Percentiles rank a stretch among this genome's conserved stretches.
Conservation (phyloP, 35 echinoderm and acorn worm genomes). For the Patiria miniata region DNA sequence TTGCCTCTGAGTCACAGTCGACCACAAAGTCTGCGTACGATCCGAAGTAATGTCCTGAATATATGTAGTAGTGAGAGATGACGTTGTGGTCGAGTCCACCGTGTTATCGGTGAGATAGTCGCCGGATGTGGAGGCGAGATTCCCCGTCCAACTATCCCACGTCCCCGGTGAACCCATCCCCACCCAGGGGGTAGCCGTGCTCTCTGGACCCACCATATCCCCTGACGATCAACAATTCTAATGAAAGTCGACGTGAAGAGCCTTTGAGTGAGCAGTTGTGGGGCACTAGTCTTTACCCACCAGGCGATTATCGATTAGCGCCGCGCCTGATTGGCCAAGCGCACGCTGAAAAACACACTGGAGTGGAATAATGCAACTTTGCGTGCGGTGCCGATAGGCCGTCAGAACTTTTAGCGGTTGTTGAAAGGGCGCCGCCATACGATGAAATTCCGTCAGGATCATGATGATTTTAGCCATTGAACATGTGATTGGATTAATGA, state of each 20-base stretch:
- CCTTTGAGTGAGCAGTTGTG: background rate
- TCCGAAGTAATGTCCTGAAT: background rate
- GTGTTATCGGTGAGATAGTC: background rate
- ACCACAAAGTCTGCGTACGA: background rate
- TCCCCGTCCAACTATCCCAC: conserved; percentile 3
- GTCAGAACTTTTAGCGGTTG: background rate
- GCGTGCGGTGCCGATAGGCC: background rate
- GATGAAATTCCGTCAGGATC: too few species aligned
- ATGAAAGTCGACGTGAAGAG: background rate
- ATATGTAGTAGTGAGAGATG: conserved; percentile 3
- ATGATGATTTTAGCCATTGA: too few species aligned
- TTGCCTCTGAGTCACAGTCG: background rate
- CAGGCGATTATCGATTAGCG: background rate
- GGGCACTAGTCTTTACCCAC: background rate
- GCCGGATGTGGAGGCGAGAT: background rate
- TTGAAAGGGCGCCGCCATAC: conserved; percentile 18
- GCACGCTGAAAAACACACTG: background rate
- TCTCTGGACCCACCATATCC: background rate
- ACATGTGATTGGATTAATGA: too few species aligned
- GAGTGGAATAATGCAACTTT: conserved; percentile 4
- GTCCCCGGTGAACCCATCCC: background rate
- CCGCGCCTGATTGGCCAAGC: background rate
- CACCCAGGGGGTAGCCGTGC: background rate
- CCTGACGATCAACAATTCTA: background rate
- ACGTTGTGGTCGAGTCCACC: conserved; percentile 26